Evolutionary conservation across 1,140 invertebrate genomes (phyloP).

Genomic region (Aleiodes sp.): DNA sequence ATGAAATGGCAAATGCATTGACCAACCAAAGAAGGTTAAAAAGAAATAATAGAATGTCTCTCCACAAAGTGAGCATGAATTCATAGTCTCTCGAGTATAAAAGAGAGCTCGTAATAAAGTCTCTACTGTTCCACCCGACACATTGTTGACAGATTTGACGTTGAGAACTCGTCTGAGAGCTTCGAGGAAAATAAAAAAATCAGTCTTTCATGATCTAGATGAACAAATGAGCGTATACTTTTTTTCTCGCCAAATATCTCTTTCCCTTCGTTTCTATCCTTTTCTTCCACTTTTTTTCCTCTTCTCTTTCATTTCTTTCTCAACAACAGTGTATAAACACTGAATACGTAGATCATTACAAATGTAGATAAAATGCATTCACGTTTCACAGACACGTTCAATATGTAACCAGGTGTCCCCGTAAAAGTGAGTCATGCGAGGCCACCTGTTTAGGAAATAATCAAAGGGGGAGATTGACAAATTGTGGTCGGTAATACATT

Average conservation of each 20-base stretch:
- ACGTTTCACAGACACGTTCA: slow-evolving; percentile 10
- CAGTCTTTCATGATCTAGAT: neutral
- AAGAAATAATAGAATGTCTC: neutral
- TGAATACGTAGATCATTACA: neutral
- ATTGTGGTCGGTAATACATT: neutral
- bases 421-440: slow-evolving; percentile 22
- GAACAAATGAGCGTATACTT: neutral
- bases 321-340: slow-evolving; percentile 6
- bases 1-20: neutral
- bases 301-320: neutral
- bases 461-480: neutral
- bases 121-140: neutral
- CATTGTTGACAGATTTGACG: slow-evolving; percentile 6
- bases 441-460: slow-evolving; percentile 24
- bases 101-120: neutral
- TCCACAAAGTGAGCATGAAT: neutral
- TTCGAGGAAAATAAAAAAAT: neutral
- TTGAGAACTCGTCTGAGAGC: neutral
- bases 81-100: neutral
- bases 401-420: slow-evolving; percentile 22
- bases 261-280: too few species aligned
- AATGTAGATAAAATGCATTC: slow-evolving; percentile 5
- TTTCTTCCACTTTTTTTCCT: neutral
- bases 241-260: too few species aligned
- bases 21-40: neutral